Evolutionary conservation across 2,113 vertebrate genomes (phyloP).

Genomic region (Bufo gargarizans): DNA sequence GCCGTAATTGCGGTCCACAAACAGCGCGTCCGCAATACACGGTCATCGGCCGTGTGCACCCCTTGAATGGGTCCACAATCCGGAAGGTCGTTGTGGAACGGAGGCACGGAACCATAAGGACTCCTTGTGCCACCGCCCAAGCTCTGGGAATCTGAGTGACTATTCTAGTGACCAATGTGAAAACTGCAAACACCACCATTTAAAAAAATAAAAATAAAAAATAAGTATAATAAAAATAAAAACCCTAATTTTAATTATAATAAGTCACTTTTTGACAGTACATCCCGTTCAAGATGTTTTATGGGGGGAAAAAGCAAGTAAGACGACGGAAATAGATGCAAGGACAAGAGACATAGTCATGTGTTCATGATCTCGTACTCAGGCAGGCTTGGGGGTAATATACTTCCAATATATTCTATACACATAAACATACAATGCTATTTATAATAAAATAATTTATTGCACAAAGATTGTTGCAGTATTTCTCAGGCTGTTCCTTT

Average conservation of each 20-base stretch:
- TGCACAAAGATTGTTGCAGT: slow-evolving; percentile 4
- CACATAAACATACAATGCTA: slow-evolving; percentile 6
- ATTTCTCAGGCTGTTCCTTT: not conserved
- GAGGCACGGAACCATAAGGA: not conserved
- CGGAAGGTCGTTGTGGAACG: no score
- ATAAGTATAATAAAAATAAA: no score
- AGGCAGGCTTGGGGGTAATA: not conserved
- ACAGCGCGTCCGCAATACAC: no score
- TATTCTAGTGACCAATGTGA: no score
- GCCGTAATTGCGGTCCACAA: no score
- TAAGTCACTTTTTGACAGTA: not conserved
- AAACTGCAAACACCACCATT: no score
- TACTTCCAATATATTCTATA: not conserved
- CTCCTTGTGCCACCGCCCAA: not conserved
- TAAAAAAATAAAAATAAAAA: no score
- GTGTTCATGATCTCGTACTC: no score
- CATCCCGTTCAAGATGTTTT: not conserved
- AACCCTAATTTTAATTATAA: not conserved
- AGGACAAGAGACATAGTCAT: not conserved
- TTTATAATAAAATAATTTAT: slow-evolving; percentile 26
- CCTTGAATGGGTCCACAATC: no score
- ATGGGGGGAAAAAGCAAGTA: not conserved
- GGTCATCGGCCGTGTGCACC: no score
- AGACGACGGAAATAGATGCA: not conserved
- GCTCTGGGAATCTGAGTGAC: not conserved